A percentile compares a stretch with the other conserved stretches of the same genome.
phyloP scores from a whole-genome alignment of 1,140 invertebrate species.

The Zaprionus gabonicus region DNA sequence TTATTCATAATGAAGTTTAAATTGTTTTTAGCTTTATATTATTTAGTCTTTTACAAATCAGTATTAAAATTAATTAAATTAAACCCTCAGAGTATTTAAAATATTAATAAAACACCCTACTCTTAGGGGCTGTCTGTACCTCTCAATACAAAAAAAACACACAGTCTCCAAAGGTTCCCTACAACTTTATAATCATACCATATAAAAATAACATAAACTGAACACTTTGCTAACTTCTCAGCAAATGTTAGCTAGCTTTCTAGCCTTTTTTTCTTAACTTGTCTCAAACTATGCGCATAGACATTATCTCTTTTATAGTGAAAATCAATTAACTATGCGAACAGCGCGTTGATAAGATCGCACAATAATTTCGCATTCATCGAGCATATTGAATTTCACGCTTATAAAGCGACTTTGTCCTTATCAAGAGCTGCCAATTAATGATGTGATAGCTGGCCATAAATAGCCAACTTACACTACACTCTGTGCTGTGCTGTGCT shows the following conservation, averaged over 20 bases:
- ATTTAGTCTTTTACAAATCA: not conserved
- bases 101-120: not conserved
- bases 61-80: not conserved
- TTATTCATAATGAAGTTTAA: too few relatives aligned
- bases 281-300: not conserved
- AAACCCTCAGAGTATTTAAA: not conserved
- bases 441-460: constrained; percentile 42
- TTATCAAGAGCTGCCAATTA: constrained; percentile 39
- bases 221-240: not conserved
- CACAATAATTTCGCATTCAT: constrained; percentile 23
- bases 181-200: too few relatives aligned
- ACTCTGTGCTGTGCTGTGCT: not conserved
- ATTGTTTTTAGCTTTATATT: too few relatives aligned
- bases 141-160: too few relatives aligned
- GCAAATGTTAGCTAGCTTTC: too few relatives aligned
- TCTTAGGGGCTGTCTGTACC: not conserved
- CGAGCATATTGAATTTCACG: constrained; percentile 34
- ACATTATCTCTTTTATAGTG: constrained; percentile 10
- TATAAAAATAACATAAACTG: not conserved
- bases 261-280: not conserved
- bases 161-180: too few relatives aligned
- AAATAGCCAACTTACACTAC: constrained; percentile 31
- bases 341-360: not conserved
- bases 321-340: constrained; percentile 18
- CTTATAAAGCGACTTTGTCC: constrained; percentile 28